phyloP scores from a whole-genome alignment of 2,888 invertebrate genomes.

The Amitus sp. region DNA sequence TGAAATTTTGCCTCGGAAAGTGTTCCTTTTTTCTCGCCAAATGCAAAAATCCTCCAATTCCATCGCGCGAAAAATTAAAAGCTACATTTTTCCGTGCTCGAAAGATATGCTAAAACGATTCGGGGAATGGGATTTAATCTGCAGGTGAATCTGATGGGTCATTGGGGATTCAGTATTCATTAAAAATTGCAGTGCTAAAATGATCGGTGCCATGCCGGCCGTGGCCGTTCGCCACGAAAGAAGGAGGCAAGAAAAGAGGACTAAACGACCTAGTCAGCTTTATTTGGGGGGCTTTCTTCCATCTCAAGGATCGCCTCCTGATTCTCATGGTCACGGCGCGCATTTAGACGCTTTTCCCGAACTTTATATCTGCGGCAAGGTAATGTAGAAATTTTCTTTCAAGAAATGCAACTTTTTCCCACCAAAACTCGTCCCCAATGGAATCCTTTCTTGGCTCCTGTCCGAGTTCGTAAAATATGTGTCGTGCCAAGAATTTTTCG shows the following conservation, averaged over 20 bases:
- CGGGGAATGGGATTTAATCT: no score
- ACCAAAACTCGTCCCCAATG: no score
- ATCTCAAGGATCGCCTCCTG: slow-evolving; percentile 72
- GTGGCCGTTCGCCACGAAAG: slow-evolving; percentile 86
- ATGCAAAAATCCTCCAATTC: no score
- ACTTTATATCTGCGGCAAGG: slow-evolving; percentile 80
- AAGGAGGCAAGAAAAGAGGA: slow-evolving; percentile 77
- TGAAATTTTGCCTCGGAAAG: no score
- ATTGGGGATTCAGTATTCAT: slow-evolving; percentile 27
- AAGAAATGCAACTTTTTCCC: no score
- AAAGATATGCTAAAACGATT: no score
- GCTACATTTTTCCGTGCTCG: no score
- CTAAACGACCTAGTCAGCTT: slow-evolving; percentile 71
- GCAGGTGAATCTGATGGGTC: background rate
- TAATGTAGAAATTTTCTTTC: slow-evolving; percentile 50
- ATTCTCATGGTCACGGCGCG: slow-evolving; percentile 70
- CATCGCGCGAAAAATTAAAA: no score
- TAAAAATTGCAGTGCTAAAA: slow-evolving; percentile 68
- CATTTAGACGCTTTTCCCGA: slow-evolving; percentile 71
- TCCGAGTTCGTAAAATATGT: no score
- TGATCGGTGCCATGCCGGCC: slow-evolving; percentile 90
- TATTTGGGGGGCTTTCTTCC: slow-evolving; percentile 74
- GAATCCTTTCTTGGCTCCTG: no score
- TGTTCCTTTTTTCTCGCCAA: no score
- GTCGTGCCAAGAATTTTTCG: no score